Base-by-base conservation (phyloP, 2,797 vertebrate species). In the Leptodactylus fallax region DNA sequence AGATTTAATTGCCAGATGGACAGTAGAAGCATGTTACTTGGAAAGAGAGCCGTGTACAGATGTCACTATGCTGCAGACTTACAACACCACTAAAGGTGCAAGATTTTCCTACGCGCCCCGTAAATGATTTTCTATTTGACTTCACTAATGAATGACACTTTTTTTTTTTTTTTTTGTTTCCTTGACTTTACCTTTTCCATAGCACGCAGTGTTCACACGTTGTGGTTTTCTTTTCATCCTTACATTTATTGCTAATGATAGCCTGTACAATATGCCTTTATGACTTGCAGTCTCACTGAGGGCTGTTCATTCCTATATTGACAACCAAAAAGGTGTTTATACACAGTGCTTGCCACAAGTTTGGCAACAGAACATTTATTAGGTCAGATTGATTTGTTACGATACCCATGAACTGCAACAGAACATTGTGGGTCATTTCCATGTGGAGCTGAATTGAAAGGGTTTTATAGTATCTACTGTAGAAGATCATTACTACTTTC, bases 1-100 rank as follows among this genome's bases (percentile, higher is more conserved):
- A 61, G 17, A 53, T 83, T 87, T 71, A 80, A 90, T 25, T 86
- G 85, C 72, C 87, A 90, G 87, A 8, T 81, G 85, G 83, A 79
- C 74, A 27, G 0, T 60, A 85, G 55, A 36, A 53, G 85, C 88
- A 85, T 82, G 49, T 69, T 81, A 87, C 1, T 81, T 2, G 65
- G 61, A 56, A 67, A 71, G 7, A 27, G 83, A 49, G 85, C 71
- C 67, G 53, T 11, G 10, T 0, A 83, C 11, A n/a, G 0, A 85
- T 88, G 71, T 79, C 71, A 90, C 82, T 8, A 60, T 17, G 83
- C 63, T 69, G 65, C 81, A 65, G 76, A 45, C 53, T 23, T 74
- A 16, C 45, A 79, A 67, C 79, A 27, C n/a, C 69, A 63, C 23
- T 27, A 71, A 79, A 89, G 79, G 78, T 89, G 79, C 85, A n/a